Conservation (phyloP, 2,113 vertebrate genomes). For the Colinus virginianus region DNA sequence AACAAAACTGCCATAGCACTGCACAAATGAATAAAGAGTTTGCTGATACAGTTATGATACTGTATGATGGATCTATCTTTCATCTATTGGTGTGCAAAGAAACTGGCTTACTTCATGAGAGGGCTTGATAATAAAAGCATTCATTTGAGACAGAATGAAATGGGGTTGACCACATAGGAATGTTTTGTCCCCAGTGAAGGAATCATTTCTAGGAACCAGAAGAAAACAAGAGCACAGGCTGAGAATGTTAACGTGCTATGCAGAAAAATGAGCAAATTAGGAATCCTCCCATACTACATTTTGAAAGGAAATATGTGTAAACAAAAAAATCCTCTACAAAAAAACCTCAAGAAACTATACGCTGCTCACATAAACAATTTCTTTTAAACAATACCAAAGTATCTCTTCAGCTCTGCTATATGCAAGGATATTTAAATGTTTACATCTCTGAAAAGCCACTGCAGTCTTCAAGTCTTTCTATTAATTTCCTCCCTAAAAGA, state of each 20-base stretch:
- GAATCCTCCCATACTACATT: fast-evolving
- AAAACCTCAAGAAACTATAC: background rate
- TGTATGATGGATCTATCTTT: background rate
- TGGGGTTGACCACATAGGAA: background rate
- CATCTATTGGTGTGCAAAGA: background rate
- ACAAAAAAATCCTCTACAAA: background rate
- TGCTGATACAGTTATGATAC: background rate
- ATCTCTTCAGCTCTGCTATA: background rate
- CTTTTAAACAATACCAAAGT: fast-evolving
- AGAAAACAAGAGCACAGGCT: background rate
- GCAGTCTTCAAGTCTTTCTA: background rate
- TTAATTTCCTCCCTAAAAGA: background rate
- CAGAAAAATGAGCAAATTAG: background rate
- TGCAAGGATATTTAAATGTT: background rate
- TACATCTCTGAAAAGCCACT: background rate
- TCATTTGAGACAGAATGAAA: background rate
- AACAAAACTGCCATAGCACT: background rate
- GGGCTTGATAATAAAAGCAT: background rate
- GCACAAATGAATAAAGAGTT: background rate
- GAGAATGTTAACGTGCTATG: background rate
- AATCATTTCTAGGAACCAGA: background rate
- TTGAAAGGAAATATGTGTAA: background rate
- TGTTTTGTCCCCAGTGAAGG: background rate
- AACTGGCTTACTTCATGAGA: background rate
- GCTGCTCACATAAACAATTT: background rate